Percentiles rank a stretch among this genome's conserved stretches.
Evolutionary conservation across 2,888 invertebrate genomes (phyloP).

Genomic region (Blastobasis adustella): DNA sequence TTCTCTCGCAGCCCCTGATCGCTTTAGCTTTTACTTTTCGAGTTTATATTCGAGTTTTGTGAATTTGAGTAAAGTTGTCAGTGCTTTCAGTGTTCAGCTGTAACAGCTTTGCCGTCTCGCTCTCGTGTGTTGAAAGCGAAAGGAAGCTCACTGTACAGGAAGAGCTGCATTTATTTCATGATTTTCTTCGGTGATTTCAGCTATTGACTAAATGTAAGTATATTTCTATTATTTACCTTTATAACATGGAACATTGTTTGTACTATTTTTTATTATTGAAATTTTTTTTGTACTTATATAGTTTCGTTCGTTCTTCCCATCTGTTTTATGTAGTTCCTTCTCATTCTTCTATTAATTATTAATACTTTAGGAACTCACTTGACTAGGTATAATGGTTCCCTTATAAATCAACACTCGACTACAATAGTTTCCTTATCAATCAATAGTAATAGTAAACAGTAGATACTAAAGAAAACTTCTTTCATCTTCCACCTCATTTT

Average conservation of each 20-base stretch:
- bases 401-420: too few species aligned
- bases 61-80: constrained; percentile 58
- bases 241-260: too few species aligned
- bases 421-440: too few species aligned
- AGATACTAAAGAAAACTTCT: too few species aligned
- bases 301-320: not conserved
- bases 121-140: constrained; percentile 56
- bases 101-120: constrained; percentile 52
- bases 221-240: constrained; percentile 7
- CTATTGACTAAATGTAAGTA: constrained; percentile 58
- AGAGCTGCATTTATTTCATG: constrained; percentile 61
- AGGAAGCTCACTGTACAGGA: constrained; percentile 49
- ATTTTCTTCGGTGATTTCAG: constrained; percentile 55
- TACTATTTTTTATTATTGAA: too few species aligned
- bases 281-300: too few species aligned
- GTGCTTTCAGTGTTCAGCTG: constrained; percentile 67
- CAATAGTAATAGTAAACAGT: too few species aligned
- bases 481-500: too few species aligned
- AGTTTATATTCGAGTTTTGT: constrained; percentile 16
- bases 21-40: constrained; percentile 18
- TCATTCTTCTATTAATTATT: not conserved
- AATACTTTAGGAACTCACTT: too few species aligned
- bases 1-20: constrained; percentile 24
- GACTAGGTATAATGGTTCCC: too few species aligned
- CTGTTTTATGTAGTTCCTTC: not conserved